A percentile compares a stretch with the other conserved stretches of the same genome.
These are phyloP conservation scores for Echinarachnius parma DNA, from an alignment of 53 echinoderm and acorn worm genomes.

Conservation along the genomic window DNA sequence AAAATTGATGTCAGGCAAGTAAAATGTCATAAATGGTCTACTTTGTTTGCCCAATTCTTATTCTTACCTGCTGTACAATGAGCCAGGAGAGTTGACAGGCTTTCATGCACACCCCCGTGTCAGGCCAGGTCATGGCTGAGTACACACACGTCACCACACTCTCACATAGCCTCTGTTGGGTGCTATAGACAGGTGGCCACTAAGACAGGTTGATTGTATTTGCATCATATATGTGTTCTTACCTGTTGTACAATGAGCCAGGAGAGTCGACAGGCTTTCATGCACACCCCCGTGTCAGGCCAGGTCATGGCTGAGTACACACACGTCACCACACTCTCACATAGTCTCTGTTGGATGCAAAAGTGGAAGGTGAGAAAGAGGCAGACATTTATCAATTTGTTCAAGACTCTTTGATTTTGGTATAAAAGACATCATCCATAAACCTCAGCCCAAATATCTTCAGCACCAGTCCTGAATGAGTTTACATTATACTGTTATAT, in stretches of 20 bases:
- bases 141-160: constrained; percentile 82
- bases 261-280: constrained; percentile 70
- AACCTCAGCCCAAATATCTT: too few relatives aligned
- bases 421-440: too few relatives aligned
- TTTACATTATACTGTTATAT: too few relatives aligned
- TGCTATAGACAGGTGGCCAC: too few relatives aligned
- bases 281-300: constrained; percentile 74
- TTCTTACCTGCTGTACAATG: constrained; percentile 74
- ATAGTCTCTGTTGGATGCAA: constrained; percentile 57
- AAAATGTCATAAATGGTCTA: too few relatives aligned
- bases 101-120: constrained; percentile 75
- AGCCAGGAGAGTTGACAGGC: constrained; percentile 67
- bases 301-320: constrained; percentile 87
- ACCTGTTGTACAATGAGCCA: constrained; percentile 77
- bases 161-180: constrained; percentile 81
- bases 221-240: not conserved
- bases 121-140: constrained; percentile 84
- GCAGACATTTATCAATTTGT: too few relatives aligned
- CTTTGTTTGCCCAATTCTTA: too few relatives aligned
- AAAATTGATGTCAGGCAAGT: too few relatives aligned
- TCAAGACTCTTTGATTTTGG: too few relatives aligned
- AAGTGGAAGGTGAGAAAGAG: too few relatives aligned
- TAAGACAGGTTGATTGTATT: too few relatives aligned
- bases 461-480: too few relatives aligned
- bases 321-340: constrained; percentile 79